Evolutionary conservation across 2,113 vertebrate genomes (phyloP), one percentile per base, ranked within the genome.

Genomic region (Nettapus auritus): DNA sequence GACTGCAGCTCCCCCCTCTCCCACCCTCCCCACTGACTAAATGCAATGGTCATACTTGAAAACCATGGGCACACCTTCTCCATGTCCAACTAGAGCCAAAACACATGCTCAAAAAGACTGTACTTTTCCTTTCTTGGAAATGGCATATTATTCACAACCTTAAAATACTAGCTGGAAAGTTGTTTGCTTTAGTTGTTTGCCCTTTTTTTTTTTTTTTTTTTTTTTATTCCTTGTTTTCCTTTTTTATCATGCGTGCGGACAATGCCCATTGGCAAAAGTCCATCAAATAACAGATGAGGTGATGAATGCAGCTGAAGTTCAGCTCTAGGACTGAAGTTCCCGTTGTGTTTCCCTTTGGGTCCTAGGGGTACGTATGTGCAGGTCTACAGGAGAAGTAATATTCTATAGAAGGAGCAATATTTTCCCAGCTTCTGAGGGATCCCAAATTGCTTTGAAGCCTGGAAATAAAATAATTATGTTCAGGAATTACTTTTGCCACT

Each of bases 201-300:
- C 36, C 12, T 40, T 66, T 46, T 31, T 20, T 14, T 34, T 6
- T 1, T 7, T 23, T 3, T 4, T 3, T 29, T 4, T 4, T 3
- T 29, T 4, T 55, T 50, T 89, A 50, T 63, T 48, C 46, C 46
- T 48, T 22, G 20, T 9, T 1, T 9, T 23, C 3, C 4, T 4
- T 29, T 4, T 17, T 52, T 48, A 38, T 56, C 50, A 48, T 56
- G 52, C 90, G 92, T 56, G 52, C 90, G 92, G 95, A 95, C 68
- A 88, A 90, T 95, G 69, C 92, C 92, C 69, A 8, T 38, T 96
- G 92, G 95, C 82, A 50, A 42, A 86, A 83, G 76, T 90, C 96
- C 95, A 90, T 75, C 80, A 90, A 90, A 92, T 88, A 90, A 86
- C 82, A 91, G 64, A 97, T 88, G 86, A 90, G 86, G 73, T 88